These are phyloP conservation scores for Sarcophaga carnaria DNA, from an alignment of 2,888 invertebrate species.

Conservation along the genomic window DNA sequence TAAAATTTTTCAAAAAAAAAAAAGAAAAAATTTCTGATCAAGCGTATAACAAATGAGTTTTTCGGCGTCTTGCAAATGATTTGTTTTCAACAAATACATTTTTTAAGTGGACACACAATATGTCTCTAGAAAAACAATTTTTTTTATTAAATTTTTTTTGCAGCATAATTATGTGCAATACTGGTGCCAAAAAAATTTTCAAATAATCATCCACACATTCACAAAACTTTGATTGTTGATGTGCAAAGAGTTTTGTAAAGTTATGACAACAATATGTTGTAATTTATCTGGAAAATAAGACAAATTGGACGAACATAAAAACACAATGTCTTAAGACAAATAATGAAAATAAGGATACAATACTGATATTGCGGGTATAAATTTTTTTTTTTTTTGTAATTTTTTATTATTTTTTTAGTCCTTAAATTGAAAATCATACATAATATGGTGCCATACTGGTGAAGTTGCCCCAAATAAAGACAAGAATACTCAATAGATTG, in stretches of 20 bases:
- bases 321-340: conserved; percentile 33
- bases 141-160: background rate
- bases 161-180: conserved; percentile 19
- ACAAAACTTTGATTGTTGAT: conserved; percentile 34
- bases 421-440: conserved; percentile 51
- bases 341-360: conserved; percentile 44
- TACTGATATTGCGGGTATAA: background rate
- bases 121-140: conserved; percentile 15
- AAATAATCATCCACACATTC: background rate
- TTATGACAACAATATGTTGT: conserved; percentile 58
- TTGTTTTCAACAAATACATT: background rate
- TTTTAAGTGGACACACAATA: conserved; percentile 26
- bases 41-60: conserved; percentile 15
- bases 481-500: conserved; percentile 20
- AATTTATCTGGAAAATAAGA: conserved; percentile 49
- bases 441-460: conserved; percentile 62
- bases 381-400: conserved; percentile 13
- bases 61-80: conserved; percentile 15
- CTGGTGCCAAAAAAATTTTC: conserved; percentile 43
- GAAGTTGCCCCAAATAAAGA: conserved; percentile 45
- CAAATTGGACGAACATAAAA: conserved; percentile 6
- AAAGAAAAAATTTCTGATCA: background rate
- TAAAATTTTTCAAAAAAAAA: background rate
- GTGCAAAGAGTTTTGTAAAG: conserved; percentile 19
- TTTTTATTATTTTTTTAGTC: conserved; percentile 14